phyloP scores from a whole-genome alignment of 2,888 invertebrate species.

The Gandaritis pyraliata region DNA sequence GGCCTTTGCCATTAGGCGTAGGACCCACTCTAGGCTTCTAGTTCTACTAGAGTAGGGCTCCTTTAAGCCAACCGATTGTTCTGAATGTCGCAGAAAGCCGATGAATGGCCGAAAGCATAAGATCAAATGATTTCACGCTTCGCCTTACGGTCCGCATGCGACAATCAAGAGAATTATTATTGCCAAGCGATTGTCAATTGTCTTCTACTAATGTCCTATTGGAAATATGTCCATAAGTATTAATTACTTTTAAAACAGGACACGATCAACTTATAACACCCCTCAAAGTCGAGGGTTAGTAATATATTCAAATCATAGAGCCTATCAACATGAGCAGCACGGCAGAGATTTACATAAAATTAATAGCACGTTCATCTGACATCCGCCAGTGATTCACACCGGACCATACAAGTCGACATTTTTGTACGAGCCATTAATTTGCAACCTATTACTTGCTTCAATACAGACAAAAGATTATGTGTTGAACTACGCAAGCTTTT shows the following conservation, averaged over 20 bases:
- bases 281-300: background rate
- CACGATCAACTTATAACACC: background rate
- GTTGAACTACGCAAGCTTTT: constrained; percentile 42
- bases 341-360: constrained; percentile 37
- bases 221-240: too few relatives aligned
- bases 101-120: too few relatives aligned
- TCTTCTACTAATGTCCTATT: too few relatives aligned
- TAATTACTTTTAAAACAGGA: background rate
- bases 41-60: too few relatives aligned
- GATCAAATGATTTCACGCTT: too few relatives aligned
- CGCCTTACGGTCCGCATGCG: too few relatives aligned
- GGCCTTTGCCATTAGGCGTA: too few relatives aligned
- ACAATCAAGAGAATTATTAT: too few relatives aligned
- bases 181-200: too few relatives aligned
- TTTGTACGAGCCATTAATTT: constrained; percentile 30
- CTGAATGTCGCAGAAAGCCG: too few relatives aligned
- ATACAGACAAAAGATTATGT: constrained; percentile 35
- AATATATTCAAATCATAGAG: constrained; percentile 6
- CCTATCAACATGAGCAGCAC: constrained; percentile 32
- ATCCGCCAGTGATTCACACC: constrained; percentile 39
- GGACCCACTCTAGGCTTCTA: too few relatives aligned
- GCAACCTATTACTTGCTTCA: constrained; percentile 34
- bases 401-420: constrained; percentile 33
- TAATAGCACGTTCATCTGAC: constrained; percentile 40
- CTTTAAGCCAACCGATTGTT: too few relatives aligned